A percentile compares a stretch with the other conserved stretches of the same genome.
Evolutionary conservation across 2,797 vertebrate genomes (phyloP).

Genomic region (Lindbergichthys nudifrons): DNA sequence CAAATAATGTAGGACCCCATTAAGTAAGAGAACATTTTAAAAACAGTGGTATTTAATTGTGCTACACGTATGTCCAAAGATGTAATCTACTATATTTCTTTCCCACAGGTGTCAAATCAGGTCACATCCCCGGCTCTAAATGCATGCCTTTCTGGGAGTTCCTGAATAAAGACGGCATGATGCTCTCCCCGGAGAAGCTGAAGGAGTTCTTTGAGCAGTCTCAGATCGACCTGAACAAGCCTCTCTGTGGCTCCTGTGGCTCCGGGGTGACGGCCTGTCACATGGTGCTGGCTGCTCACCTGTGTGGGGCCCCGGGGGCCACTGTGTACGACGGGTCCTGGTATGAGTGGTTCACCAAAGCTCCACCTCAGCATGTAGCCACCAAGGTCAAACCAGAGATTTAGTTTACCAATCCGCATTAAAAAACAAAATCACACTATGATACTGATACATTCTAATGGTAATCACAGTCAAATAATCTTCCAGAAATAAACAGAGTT

Average conservation of each 20-base stretch:
- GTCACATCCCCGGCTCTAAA: slow-evolving; percentile 87
- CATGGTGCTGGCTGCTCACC: slow-evolving; percentile 87
- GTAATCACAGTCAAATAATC: neutral
- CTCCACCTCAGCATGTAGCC: slow-evolving; percentile 82
- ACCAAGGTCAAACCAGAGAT: slow-evolving; percentile 75
- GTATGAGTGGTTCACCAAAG: slow-evolving; percentile 89
- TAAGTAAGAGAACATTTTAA: neutral
- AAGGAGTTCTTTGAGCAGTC: slow-evolving; percentile 79
- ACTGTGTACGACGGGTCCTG: slow-evolving; percentile 90
- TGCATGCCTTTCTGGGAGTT: slow-evolving; percentile 90
- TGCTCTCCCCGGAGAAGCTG: slow-evolving; percentile 86
- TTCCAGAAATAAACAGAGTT: neutral
- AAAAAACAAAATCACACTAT: neutral
- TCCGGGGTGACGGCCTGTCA: slow-evolving; percentile 92
- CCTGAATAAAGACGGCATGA: slow-evolving; percentile 82
- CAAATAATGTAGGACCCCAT: too few relatives aligned
- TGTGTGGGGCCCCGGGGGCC: slow-evolving; percentile 85
- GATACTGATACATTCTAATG: neutral
- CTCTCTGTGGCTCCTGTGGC: slow-evolving; percentile 86
- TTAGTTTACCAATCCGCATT: neutral
- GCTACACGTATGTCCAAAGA: neutral
- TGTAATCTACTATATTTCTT: neutral
- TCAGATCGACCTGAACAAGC: slow-evolving; percentile 86
- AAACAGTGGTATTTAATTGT: too few relatives aligned
- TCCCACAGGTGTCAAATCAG: slow-evolving; percentile 65